Evolutionary conservation across 2,888 invertebrate species (phyloP).

Genomic region (Machimus atricapillus): DNA sequence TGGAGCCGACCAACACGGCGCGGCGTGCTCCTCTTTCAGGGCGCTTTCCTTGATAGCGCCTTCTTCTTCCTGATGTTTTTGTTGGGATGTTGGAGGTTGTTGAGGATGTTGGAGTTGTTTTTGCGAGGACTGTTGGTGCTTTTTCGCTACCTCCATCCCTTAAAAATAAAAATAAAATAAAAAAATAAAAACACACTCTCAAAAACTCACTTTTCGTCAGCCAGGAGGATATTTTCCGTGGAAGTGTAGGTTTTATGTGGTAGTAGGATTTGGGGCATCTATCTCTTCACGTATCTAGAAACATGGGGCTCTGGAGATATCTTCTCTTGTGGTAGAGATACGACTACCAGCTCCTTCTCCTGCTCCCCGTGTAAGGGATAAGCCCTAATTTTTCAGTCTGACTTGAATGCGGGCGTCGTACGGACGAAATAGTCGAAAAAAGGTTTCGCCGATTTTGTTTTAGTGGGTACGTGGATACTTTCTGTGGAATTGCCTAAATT

Average conservation of each 20-base stretch:
- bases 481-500: constrained; percentile 36
- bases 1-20: background rate
- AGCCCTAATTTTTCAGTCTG: constrained; percentile 57
- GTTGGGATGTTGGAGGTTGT: background rate
- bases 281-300: constrained; percentile 12
- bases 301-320: constrained; percentile 6
- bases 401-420: constrained; percentile 62
- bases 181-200: background rate
- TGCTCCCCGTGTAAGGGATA: constrained; percentile 42
- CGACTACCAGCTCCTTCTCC: background rate
- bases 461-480: constrained; percentile 28
- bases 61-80: background rate
- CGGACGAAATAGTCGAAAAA: constrained; percentile 55
- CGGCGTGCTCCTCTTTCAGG: background rate
- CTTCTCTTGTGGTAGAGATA: constrained; percentile 13
- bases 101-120: background rate
- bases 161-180: no score
- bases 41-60: background rate
- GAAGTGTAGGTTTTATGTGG: background rate
- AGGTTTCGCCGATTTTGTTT: background rate
- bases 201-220: constrained; percentile 14
- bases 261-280: constrained; percentile 1
- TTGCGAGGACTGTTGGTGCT: background rate
- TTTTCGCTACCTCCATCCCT: background rate
- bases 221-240: background rate